Conservation (phyloP, 2,113 vertebrate genomes). For the Erythrocercus mccallii region DNA sequence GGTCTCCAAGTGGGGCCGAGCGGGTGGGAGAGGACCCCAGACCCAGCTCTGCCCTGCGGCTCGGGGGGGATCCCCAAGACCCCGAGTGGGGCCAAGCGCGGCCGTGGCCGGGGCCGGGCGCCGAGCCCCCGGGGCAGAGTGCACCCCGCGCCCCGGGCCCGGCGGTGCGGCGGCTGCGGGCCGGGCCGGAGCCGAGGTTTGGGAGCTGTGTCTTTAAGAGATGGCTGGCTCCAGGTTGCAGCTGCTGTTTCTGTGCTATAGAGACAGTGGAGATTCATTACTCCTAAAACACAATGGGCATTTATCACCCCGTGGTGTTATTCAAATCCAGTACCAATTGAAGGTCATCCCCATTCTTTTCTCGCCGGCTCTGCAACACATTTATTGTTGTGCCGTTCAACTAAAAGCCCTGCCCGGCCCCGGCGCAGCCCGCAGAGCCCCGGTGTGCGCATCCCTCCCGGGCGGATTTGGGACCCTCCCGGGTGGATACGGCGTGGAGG, state of each 20-base stretch:
- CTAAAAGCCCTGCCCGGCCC: conserved; percentile 82
- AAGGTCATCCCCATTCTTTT: conserved; percentile 91
- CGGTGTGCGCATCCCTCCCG: conserved; percentile 64
- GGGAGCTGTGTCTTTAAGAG: conserved; percentile 97
- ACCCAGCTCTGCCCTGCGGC: neutral
- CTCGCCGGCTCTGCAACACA: conserved; percentile 82
- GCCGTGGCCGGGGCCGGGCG: neutral
- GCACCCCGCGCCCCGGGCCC: neutral
- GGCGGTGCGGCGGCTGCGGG: neutral
- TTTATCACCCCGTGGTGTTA: conserved; percentile 99
- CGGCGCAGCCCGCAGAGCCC: conserved; percentile 75
- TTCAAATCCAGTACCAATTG: conserved; percentile 99
- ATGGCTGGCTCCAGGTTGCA: conserved; percentile 93
- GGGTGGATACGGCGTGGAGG: conserved; percentile 36
- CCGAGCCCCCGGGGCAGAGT: neutral
- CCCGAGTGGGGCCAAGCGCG: neutral
- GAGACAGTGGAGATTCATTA: conserved; percentile 99
- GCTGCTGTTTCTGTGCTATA: conserved; percentile 90
- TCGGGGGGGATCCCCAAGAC: neutral
- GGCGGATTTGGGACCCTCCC: conserved; percentile 45
- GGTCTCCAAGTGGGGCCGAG: neutral
- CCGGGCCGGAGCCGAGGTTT: neutral
- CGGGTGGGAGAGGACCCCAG: neutral
- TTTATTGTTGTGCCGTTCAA: conserved; percentile 85
- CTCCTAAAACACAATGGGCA: conserved; percentile 99